These are phyloP conservation scores for Nymphalis polychloros DNA, from an alignment of 2,888 invertebrate species.

Conservation along the genomic window DNA sequence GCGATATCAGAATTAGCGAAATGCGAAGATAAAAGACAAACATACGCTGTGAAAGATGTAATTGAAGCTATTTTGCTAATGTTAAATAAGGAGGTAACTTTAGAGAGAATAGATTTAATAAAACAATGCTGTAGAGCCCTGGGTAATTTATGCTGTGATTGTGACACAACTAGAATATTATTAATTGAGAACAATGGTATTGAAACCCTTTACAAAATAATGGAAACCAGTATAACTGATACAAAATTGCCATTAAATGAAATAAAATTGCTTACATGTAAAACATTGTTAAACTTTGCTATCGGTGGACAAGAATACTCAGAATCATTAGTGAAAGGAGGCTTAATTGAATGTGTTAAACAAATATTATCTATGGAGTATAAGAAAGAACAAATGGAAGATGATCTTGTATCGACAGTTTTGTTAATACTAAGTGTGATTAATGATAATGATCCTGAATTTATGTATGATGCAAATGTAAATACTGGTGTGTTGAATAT, in stretches of 20 bases:
- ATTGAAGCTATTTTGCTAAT: conserved; percentile 82
- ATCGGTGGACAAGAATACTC: conserved; percentile 87
- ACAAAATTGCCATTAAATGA: conserved; percentile 58
- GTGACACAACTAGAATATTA: conserved; percentile 85
- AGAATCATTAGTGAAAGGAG: conserved; percentile 80
- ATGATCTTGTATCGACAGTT: conserved; percentile 80
- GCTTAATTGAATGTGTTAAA: conserved; percentile 78
- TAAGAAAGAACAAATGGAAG: conserved; percentile 76
- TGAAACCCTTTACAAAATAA: conserved; percentile 63
- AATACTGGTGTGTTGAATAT: conserved; percentile 84
- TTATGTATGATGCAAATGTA: conserved; percentile 79
- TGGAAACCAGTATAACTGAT: conserved; percentile 57
- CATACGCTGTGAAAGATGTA: conserved; percentile 84
- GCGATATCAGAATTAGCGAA: conserved; percentile 92
- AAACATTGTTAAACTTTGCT: conserved; percentile 90
- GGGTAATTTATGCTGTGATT: conserved; percentile 94
- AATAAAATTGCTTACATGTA: conserved; percentile 85
- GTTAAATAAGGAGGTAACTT: conserved; percentile 61
- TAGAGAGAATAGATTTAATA: conserved; percentile 78
- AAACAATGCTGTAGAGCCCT: conserved; percentile 91
- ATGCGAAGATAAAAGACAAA: conserved; percentile 87
- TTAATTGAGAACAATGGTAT: conserved; percentile 78
- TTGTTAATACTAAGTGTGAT: conserved; percentile 83
- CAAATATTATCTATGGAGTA: conserved; percentile 76
- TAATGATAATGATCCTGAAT: conserved; percentile 83